These are phyloP conservation scores for Hemitrygon akajei DNA, from an alignment of 2,797 vertebrate genomes.

Conservation along the genomic window DNA sequence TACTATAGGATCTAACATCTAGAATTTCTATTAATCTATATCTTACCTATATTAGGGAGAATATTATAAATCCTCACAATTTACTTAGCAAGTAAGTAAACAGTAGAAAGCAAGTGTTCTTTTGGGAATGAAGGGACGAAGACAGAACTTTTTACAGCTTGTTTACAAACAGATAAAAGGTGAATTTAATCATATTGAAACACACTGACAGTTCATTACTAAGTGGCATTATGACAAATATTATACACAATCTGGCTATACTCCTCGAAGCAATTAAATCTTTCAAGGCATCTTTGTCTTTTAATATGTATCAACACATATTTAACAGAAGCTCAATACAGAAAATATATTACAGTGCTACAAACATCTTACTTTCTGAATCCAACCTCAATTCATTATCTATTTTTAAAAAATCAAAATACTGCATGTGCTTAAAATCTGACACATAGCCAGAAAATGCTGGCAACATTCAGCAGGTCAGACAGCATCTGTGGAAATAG, in stretches of 20 bases:
- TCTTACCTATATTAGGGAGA: not conserved
- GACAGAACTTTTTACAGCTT: not conserved
- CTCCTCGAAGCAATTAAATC: not conserved
- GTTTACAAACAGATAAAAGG: not conserved
- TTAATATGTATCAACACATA: no score
- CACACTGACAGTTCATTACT: not conserved
- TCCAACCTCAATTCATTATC: not conserved
- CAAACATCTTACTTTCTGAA: not conserved
- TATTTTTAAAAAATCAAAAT: no score
- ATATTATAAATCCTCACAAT: not conserved
- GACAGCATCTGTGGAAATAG: no score
- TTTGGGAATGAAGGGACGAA: not conserved
- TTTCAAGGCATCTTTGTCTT: not conserved
- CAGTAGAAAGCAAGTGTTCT: not conserved
- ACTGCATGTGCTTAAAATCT: no score
- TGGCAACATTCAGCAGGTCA: no score
- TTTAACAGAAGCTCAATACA: not conserved
- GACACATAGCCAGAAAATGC: no score
- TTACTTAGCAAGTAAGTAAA: not conserved
- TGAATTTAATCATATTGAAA: constrained; percentile 5
- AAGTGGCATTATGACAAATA: not conserved
- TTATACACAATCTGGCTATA: not conserved
- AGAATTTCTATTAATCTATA: not conserved
- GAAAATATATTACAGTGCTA: not conserved
- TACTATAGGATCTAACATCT: not conserved